phyloP scores from a whole-genome alignment of 2,797 vertebrate species.

The Ibycter americanus region DNA sequence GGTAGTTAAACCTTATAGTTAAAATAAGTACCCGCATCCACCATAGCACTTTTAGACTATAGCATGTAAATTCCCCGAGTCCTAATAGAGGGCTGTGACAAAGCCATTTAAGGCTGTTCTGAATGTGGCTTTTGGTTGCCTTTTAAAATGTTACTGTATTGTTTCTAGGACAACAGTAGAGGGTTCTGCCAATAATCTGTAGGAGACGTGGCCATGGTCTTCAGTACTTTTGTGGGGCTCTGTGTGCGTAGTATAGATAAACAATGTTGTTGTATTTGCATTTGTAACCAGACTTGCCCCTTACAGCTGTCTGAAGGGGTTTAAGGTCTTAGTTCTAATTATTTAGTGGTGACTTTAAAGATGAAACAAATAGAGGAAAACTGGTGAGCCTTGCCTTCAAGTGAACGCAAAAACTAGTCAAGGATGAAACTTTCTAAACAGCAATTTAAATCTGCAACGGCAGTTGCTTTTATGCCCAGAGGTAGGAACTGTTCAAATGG shows the following conservation, averaged over 20 bases:
- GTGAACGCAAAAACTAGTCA: neutral
- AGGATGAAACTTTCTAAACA: neutral
- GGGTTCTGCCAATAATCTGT: neutral
- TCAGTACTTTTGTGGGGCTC: neutral
- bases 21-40: neutral
- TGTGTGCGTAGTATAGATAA: neutral
- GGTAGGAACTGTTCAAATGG: neutral
- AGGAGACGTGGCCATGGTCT: neutral
- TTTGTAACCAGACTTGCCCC: neutral
- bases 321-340: neutral
- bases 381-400: neutral
- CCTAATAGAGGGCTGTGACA: neutral
- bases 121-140: neutral
- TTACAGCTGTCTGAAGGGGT: neutral
- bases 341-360: neutral
- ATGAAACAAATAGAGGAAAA: neutral
- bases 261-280: neutral
- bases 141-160: neutral
- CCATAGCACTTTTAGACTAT: neutral
- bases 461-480: neutral
- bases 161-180: neutral
- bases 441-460: neutral
- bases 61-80: neutral
- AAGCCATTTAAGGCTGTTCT: neutral
- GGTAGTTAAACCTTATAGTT: neutral